A percentile compares a stretch with the other conserved stretches of the same genome.
phyloP scores from a whole-genome alignment of 2,797 vertebrate species.

The Decapterus maruadsi region DNA sequence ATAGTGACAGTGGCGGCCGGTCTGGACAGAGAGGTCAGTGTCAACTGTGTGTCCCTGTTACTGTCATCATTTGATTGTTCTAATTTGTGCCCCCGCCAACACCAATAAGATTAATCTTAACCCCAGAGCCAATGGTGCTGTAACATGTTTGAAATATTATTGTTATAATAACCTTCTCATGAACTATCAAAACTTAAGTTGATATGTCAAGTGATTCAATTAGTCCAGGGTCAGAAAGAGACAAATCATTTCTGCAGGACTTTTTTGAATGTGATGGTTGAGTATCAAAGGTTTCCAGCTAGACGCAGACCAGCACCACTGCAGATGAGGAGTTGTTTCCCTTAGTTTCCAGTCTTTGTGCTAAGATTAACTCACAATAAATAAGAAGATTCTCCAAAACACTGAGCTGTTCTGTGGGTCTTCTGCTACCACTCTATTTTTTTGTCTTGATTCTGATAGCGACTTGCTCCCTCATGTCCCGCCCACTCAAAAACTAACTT shows the following conservation, averaged over 20 bases:
- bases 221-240: not conserved
- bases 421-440: not conserved
- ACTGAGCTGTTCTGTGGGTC: not conserved
- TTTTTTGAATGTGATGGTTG: not conserved
- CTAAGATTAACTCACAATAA: not conserved
- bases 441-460: not conserved
- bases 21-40: slow-evolving; percentile 95
- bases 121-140: not conserved
- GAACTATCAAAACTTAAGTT: not conserved
- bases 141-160: not conserved
- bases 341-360: not conserved
- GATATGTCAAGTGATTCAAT: slow-evolving; percentile 1
- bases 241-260: not conserved
- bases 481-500: slow-evolving; percentile 12
- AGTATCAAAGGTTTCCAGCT: not conserved
- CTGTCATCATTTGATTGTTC: not conserved
- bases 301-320: not conserved
- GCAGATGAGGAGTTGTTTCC: not conserved
- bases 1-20: slow-evolving; percentile 96
- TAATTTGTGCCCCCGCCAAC: slow-evolving; percentile 8
- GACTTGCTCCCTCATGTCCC: not conserved
- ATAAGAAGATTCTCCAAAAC: not conserved
- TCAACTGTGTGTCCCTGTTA: not conserved
- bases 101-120: not conserved
- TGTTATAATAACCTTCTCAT: not conserved